Evolutionary conservation across 2,113 vertebrate species (phyloP), one percentile per base, ranked within the genome.

Genomic region (Sisor rabdophorus): DNA sequence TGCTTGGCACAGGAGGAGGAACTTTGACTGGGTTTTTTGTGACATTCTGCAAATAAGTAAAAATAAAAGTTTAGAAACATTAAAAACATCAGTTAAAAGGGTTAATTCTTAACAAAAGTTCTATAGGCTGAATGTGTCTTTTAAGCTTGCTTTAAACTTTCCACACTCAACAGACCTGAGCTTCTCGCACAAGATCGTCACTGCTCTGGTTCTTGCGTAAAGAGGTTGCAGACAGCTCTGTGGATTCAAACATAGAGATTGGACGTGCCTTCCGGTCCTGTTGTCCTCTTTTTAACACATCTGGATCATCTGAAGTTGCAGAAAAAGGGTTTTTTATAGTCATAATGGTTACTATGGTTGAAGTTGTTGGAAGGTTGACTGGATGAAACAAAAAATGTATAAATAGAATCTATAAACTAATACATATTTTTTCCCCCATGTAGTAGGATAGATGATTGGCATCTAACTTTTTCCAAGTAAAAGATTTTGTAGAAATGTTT

Each of bases 181-280:
- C 91, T 20, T 98, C 97, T 59, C 94, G 85, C 65, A 95, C 85
- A 36, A 99, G 93, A 80, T 99, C 95, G 77, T 98, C 97, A 0
- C 95, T 98, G 90, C 96, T 99, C 91, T 98, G 97, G 87, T 99
- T 99, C 68, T 98, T 98, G 58, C 95, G 91, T 68, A 98, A 89
- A 0, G 90, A 83, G 40, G 93, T 86, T 0, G 93, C 75, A 13
- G 89, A 84, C 50, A 84, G 88, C 6, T 97, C 96, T 2, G 91
- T 91, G 0, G 94, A 87, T 82, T 98, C 96, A 76, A 98, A 95
- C 97, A 99, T 98, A 0, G 96, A 99, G 77, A 92, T 91, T 0
- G 96, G 96, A 9, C 96, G 94, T 1, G 92, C 92, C 75, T 95
- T 96, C 81, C 92, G 94, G 85, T 98, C 96, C 60, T 91, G 79